Base-by-base conservation (phyloP, 1,140 invertebrate species). In the Oryctes rhinoceros region DNA sequence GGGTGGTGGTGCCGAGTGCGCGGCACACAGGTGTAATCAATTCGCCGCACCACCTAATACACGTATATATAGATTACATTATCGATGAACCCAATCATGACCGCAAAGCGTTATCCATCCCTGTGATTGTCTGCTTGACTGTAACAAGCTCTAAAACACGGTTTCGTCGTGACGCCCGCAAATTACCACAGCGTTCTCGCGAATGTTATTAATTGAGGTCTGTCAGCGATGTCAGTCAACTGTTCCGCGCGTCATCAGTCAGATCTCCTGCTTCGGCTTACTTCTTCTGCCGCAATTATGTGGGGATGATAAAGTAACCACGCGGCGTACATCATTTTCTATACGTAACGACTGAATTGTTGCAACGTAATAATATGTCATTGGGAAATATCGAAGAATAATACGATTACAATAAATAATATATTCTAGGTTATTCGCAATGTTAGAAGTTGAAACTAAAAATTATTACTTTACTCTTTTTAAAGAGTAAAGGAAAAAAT, bases 41-140 rank as follows among this genome's bases (percentile, higher is more conserved):
- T 80, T 44, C 39, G 39, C 39, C 39, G 24, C 24, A 79, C 37
- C 75, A 39, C 24, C 77, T 80, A 83, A 44, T 44, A 44, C 39
- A 44, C 39, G 39, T 47, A 71, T 15, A 39, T 59, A 59, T 82
- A 81, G 81, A 83, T 81, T 83, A 83, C 82, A 81, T 83, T 83
- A 83, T 83, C 81, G 82, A 83, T 80, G 81, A 81, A 78, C 78
- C 81, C 47, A 78, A 81, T 81, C 82, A 81, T 81, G 82, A 81
- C 79, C 78, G 65, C 65, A 37, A 71, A 71, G 30, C 65, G 65
- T 71, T 71, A 71, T 74, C 48, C 53, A 65, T 65, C 24, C 78
- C 78, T 65, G 78, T 35, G 49, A 62, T 37, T 71, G 65, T 24
- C 24, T 71, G 65, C 65, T 71, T 71, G 65, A 71, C 65, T 71